Base-by-base conservation (phyloP, 2,888 invertebrate genomes). In the Periphyllus acericola region DNA sequence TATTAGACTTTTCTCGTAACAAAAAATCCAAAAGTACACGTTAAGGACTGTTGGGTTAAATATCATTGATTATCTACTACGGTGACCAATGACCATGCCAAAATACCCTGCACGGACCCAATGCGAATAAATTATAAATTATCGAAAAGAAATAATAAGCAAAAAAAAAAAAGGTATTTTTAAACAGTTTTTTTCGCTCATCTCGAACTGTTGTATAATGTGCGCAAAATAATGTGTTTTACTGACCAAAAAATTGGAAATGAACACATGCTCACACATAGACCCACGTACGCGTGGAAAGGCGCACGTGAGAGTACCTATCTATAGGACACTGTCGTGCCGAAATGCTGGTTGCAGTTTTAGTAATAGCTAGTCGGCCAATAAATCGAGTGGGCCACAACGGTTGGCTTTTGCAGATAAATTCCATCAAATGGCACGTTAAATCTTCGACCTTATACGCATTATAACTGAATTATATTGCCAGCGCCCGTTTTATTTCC, bases 391-490 rank as follows among this genome's bases (percentile, higher is more conserved):
- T 3, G n/a, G 71, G 79, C 46, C 82, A 66, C 40, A 32, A 17
- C 46, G 85, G 78, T 86, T 81, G 87, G 80, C 80, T 81, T 74
- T 81, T 46, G 32, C n/a, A 81, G 81, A 81, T 87, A 81, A 87
- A 87, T 87, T 74, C 81, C 74, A 66, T 81, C 87, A 72, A 81
- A 86, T 40, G 74, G 80, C 87, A 60, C 74, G 81, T 87, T 81
- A 81, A 87, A 87, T 81, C 87, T 55, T 87, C 87, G 80, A 74
- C 80, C 87, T 80, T 60, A 80, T 71, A 79, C 79, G 85, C 71
- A 71, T 86, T 86, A 86, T 87, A 87, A 80, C 87, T 74, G 80
- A 87, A 87, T 87, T 87, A 87, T 81, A 79, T 86, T 79, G 85
- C 78, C 52, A 29, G 55, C 71, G 85, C 34, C 60, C 36, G 32